Conservation (phyloP, 2,797 vertebrate species). For the Lepidocolaptes lacrymiger region DNA sequence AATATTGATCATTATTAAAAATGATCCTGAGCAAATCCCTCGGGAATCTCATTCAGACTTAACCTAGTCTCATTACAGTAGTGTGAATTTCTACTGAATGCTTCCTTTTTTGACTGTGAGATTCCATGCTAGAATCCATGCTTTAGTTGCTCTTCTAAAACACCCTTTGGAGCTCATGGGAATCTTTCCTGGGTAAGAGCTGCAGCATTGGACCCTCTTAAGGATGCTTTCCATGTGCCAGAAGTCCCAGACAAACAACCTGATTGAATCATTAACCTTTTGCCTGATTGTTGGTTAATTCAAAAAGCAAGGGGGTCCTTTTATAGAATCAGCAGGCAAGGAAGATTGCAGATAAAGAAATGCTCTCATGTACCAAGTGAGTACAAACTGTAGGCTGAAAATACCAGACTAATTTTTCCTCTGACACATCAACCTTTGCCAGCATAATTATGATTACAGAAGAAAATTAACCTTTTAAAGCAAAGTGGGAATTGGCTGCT, state of each 20-base stretch:
- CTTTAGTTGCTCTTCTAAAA: neutral
- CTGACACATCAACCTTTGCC: constrained; percentile 63
- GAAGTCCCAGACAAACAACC: constrained; percentile 55
- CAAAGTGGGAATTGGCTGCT: neutral
- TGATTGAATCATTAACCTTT: constrained; percentile 71
- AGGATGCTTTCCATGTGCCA: constrained; percentile 47
- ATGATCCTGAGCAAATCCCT: neutral
- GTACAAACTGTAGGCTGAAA: constrained; percentile 55
- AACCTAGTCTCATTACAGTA: neutral
- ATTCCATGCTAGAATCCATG: neutral
- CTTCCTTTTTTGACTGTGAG: neutral
- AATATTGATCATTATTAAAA: neutral
- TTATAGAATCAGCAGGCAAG: constrained; percentile 70
- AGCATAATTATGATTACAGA: constrained; percentile 63
- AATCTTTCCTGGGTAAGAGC: neutral
- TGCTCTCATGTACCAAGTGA: constrained; percentile 60
- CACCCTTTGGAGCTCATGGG: neutral
- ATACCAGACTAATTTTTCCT: constrained; percentile 68
- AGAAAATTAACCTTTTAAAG: constrained; percentile 65
- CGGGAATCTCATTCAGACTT: neutral
- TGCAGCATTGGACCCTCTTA: constrained; percentile 34
- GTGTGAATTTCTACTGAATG: neutral
- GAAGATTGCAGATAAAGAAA: constrained; percentile 61
- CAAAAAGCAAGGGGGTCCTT: constrained; percentile 61
- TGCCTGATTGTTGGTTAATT: constrained; percentile 69